phyloP scores from a whole-genome alignment of 2,888 invertebrate species.

The Diabrotica balteata region DNA sequence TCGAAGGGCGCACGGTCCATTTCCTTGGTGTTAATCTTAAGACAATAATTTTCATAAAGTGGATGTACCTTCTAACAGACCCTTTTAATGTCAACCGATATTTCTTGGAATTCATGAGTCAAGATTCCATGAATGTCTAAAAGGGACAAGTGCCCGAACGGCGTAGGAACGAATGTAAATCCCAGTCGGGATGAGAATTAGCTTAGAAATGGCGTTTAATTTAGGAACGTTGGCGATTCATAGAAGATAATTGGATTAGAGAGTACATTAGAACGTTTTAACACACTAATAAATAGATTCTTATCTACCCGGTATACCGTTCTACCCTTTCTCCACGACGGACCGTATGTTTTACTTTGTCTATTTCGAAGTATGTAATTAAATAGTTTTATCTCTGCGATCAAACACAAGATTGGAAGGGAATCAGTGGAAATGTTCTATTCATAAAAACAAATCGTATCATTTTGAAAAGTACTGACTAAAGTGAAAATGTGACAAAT shows the following conservation, averaged over 20 bases:
- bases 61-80: slow-evolving; percentile 2
- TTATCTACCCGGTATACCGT: slow-evolving; percentile 47
- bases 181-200: slow-evolving; percentile 44
- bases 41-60: neutral
- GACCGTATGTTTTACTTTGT: slow-evolving; percentile 14
- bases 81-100: slow-evolving; percentile 14
- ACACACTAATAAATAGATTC: slow-evolving; percentile 54
- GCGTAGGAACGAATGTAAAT: slow-evolving; percentile 15
- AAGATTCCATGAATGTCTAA: slow-evolving; percentile 15
- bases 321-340: slow-evolving; percentile 37
- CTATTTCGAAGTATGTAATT: no score
- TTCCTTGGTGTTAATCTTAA: slow-evolving; percentile 2
- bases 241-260: slow-evolving; percentile 55
- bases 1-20: neutral
- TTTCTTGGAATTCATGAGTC: slow-evolving; percentile 20
- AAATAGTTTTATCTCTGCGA: no score
- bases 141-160: slow-evolving; percentile 19
- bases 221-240: slow-evolving; percentile 51
- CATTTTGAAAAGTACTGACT: no score
- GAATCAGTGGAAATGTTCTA: no score
- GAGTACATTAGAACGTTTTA: slow-evolving; percentile 52
- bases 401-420: no score
- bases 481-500: no score
- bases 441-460: no score
- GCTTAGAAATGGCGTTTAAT: slow-evolving; percentile 56